These are phyloP conservation scores for Melikaiella ostensackeni DNA, from an alignment of 2,888 invertebrate species.

Conservation along the genomic window DNA sequence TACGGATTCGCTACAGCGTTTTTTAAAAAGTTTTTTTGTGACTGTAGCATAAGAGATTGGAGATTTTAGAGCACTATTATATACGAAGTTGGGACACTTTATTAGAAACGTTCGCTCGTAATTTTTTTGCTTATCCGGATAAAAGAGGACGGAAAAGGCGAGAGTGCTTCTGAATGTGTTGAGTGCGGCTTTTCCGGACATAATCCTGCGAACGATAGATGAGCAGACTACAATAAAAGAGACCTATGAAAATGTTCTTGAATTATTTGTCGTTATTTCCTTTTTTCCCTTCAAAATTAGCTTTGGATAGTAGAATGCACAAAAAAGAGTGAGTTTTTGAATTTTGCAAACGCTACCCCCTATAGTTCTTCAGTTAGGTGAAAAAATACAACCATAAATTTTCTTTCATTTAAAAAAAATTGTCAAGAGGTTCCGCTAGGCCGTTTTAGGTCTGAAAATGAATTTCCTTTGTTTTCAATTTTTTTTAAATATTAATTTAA, in stretches of 20 bases:
- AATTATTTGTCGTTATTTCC: not conserved
- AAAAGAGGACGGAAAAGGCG: constrained; percentile 25
- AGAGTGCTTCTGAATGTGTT: constrained; percentile 19
- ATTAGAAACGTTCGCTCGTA: constrained; percentile 2
- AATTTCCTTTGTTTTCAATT: no score
- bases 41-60: constrained; percentile 6
- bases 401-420: no score
- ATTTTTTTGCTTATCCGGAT: constrained; percentile 32
- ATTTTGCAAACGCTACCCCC: no score
- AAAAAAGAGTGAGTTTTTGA: no score
- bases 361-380: no score
- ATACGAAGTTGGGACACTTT: constrained; percentile 9
- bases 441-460: no score
- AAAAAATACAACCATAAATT: no score
- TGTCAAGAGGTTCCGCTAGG: no score
- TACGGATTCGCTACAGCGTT: not conserved
- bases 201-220: constrained; percentile 16
- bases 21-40: not conserved
- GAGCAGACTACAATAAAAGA: constrained; percentile 8
- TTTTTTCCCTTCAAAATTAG: not conserved
- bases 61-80: constrained; percentile 30
- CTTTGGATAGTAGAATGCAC: no score
- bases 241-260: not conserved
- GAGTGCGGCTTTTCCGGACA: constrained; percentile 26
- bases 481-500: no score